A percentile compares a stretch with the other conserved stretches of the same genome.
Conservation (phyloP, 2,888 invertebrate genomes). For the Hyles lineata region DNA sequence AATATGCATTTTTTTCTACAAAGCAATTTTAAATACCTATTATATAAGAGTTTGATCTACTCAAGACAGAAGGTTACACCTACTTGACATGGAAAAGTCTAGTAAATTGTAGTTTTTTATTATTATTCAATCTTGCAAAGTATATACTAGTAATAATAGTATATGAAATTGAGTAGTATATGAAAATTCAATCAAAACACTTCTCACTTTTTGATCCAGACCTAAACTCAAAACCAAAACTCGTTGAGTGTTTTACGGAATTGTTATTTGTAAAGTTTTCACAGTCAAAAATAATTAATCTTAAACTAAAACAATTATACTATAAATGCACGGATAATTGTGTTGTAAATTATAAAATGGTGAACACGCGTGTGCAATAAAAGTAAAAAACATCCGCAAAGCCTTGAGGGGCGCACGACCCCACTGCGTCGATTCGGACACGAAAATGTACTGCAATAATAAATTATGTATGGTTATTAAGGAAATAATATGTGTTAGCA, state of each 20-base stretch:
- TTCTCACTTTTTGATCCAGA: too few species aligned
- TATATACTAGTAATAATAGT: too few species aligned
- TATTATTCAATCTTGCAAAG: too few species aligned
- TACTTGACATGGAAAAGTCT: background rate
- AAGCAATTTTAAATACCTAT: background rate
- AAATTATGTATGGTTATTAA: background rate
- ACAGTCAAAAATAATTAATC: background rate
- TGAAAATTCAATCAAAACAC: too few species aligned
- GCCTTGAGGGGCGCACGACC: conserved; percentile 18
- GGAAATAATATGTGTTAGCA: background rate
- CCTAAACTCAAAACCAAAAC: too few species aligned
- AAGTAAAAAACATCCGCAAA: conserved; percentile 20
- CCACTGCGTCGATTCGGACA: conserved; percentile 4
- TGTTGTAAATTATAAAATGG: conserved; percentile 1
- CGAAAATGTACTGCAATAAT: conserved; percentile 17
- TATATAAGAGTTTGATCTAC: background rate
- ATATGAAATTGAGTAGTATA: too few species aligned
- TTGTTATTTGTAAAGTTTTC: background rate
- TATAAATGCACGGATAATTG: conserved; percentile 9
- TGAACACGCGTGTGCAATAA: conserved; percentile 21
- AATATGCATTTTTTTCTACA: conserved; percentile 11
- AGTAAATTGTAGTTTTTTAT: background rate
- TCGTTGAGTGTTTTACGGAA: too few species aligned
- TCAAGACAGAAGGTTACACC: background rate
- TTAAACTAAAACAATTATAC: background rate